Evolutionary conservation across 2,113 vertebrate genomes (phyloP).

Genomic region (Hiodon alosoides): DNA sequence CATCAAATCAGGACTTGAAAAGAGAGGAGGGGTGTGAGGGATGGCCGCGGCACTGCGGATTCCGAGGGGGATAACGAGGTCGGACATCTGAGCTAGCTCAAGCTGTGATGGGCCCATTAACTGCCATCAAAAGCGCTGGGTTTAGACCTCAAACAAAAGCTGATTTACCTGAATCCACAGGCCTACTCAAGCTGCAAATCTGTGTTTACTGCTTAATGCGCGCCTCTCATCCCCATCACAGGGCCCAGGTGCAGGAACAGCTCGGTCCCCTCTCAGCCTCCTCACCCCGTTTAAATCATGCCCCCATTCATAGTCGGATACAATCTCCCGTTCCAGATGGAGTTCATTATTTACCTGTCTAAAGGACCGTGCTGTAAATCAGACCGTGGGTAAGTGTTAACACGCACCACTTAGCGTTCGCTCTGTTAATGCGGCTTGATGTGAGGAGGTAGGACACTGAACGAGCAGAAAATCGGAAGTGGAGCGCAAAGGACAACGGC

Average conservation of each 20-base stretch:
- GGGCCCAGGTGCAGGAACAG: neutral
- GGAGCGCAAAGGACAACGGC: too few species aligned
- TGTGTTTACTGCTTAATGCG: neutral
- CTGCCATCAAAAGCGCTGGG: neutral
- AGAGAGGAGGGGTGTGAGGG: neutral
- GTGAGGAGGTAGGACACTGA: too few species aligned
- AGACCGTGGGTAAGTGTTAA: neutral
- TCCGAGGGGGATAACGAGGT: too few species aligned
- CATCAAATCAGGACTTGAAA: neutral
- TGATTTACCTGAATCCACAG: neutral
- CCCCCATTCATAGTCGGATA: neutral
- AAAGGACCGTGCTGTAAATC: neutral
- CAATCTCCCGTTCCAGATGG: neutral
- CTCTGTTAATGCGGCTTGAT: neutral
- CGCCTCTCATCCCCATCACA: constrained; percentile 7
- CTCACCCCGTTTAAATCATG: constrained; percentile 5
- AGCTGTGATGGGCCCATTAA: neutral
- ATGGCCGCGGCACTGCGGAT: neutral
- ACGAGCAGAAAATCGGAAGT: too few species aligned
- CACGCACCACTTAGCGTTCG: neutral
- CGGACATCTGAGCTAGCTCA: neutral
- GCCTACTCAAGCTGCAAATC: neutral
- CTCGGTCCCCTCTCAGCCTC: neutral
- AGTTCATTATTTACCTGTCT: constrained; percentile 9
- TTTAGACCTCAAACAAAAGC: neutral